Evolutionary conservation across 2,888 invertebrate genomes (phyloP).

Genomic region (Hemistola chrysoprasaria): DNA sequence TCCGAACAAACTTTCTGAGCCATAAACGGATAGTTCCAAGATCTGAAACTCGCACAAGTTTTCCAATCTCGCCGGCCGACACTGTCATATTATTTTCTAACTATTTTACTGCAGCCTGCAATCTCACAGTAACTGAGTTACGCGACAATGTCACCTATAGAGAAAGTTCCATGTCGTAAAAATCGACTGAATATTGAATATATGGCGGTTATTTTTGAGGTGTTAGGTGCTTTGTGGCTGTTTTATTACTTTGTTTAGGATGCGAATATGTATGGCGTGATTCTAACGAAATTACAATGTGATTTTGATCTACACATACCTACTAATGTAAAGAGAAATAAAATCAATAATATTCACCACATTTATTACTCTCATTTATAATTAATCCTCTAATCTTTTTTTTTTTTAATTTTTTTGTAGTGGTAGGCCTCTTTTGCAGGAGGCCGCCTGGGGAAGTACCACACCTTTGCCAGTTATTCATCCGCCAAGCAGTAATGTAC

Average conservation of each 20-base stretch:
- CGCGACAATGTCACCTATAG: slow-evolving; percentile 33
- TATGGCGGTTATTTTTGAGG: slow-evolving; percentile 20
- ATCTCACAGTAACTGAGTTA: slow-evolving; percentile 36
- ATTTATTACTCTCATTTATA: no score
- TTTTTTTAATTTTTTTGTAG: no score
- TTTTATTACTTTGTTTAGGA: slow-evolving; percentile 21
- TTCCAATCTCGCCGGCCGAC: slow-evolving; percentile 55
- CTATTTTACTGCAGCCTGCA: slow-evolving; percentile 57
- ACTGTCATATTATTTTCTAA: slow-evolving; percentile 64
- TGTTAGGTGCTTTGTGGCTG: slow-evolving; percentile 11
- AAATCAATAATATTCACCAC: no score
- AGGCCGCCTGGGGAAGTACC: no score
- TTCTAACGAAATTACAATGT: no score
- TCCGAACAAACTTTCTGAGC: slow-evolving; percentile 41
- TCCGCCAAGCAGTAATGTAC: no score
- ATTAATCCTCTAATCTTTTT: no score
- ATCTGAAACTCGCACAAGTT: slow-evolving; percentile 38
- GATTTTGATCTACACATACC: not conserved
- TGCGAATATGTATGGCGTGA: slow-evolving; percentile 17
- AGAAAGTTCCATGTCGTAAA: slow-evolving; percentile 30
- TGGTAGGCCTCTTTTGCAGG: no score
- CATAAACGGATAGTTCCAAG: slow-evolving; percentile 46
- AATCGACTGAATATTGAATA: slow-evolving; percentile 30
- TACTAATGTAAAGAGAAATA: no score
- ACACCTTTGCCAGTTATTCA: no score